A percentile compares a stretch with the other conserved stretches of the same genome.
These are phyloP conservation scores for Noctua janthina DNA, from an alignment of 2,888 invertebrate genomes.

Conservation along the genomic window DNA sequence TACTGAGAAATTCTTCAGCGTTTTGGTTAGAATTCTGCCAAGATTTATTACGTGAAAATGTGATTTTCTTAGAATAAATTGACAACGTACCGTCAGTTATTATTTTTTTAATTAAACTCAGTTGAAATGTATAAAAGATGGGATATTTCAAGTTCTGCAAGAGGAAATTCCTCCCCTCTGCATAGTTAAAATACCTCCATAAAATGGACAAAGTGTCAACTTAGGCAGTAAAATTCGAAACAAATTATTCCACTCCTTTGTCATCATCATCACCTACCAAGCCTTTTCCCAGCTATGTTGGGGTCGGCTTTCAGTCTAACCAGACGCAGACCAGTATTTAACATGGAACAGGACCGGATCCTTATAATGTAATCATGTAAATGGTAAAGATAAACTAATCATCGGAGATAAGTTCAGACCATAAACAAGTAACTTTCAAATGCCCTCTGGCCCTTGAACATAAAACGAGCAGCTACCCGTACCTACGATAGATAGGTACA, in stretches of 20 bases:
- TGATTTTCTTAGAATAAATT: constrained; percentile 2
- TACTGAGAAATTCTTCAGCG: constrained; percentile 4
- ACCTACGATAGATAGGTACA: background rate
- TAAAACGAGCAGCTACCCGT: background rate
- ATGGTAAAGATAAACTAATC: too few relatives aligned
- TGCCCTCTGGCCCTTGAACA: background rate
- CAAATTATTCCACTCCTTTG: too few relatives aligned
- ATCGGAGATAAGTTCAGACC: background rate
- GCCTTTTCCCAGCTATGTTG: too few relatives aligned
- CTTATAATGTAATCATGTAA: too few relatives aligned
- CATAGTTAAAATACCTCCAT: too few relatives aligned
- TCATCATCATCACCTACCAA: too few relatives aligned
- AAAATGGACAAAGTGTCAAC: too few relatives aligned
- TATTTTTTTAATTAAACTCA: background rate
- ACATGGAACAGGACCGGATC: too few relatives aligned
- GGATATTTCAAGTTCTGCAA: background rate
- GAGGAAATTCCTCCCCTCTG: background rate
- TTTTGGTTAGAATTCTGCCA: background rate
- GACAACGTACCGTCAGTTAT: background rate
- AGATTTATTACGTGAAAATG: constrained; percentile 21
- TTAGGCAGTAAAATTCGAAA: too few relatives aligned
- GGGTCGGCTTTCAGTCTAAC: too few relatives aligned
- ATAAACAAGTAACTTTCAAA: background rate
- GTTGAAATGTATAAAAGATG: background rate
- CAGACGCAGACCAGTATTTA: too few relatives aligned